Evolutionary conservation across 2,113 vertebrate species (phyloP).

Genomic region (Tyto alba): DNA sequence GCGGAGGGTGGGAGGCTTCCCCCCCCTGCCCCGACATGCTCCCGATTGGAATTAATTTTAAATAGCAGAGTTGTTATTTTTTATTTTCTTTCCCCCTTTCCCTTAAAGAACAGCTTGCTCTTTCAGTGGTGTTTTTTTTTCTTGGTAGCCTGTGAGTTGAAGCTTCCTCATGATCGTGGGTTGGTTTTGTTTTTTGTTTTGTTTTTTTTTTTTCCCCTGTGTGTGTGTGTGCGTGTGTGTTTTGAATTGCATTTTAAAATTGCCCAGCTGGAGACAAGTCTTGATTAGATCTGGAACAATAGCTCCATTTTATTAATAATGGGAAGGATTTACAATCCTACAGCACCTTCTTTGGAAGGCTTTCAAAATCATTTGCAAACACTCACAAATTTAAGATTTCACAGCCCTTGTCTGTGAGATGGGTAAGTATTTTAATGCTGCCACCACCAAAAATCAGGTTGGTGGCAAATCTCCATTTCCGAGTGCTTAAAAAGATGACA

Average conservation of each 20-base stretch:
- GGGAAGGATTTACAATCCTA: constrained; percentile 34
- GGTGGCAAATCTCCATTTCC: background rate
- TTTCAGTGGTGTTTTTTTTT: background rate
- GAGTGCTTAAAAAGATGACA: background rate
- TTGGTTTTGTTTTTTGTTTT: background rate
- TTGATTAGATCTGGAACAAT: constrained; percentile 44
- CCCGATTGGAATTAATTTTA: background rate
- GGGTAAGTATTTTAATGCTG: constrained; percentile 41
- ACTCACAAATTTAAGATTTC: constrained; percentile 20
- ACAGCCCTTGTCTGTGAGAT: constrained; percentile 29
- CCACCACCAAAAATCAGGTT: background rate
- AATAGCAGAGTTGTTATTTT: background rate
- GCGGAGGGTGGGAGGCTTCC: background rate
- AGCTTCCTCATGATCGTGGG: background rate
- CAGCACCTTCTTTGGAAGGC: constrained; percentile 53
- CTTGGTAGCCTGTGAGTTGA: background rate
- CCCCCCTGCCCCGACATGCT: background rate
- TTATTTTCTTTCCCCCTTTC: background rate
- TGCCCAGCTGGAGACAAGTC: constrained; percentile 47
- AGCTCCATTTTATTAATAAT: constrained; percentile 49
- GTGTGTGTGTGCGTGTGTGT: background rate
- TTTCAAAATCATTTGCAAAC: constrained; percentile 48
- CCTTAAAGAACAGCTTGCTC: background rate
- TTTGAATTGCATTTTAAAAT: constrained; percentile 22
- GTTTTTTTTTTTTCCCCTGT: background rate